Percentiles rank a stretch among this genome's conserved stretches.
Evolutionary conservation across 2,797 vertebrate genomes (phyloP).

Genomic region (Macropus fuliginosus): DNA sequence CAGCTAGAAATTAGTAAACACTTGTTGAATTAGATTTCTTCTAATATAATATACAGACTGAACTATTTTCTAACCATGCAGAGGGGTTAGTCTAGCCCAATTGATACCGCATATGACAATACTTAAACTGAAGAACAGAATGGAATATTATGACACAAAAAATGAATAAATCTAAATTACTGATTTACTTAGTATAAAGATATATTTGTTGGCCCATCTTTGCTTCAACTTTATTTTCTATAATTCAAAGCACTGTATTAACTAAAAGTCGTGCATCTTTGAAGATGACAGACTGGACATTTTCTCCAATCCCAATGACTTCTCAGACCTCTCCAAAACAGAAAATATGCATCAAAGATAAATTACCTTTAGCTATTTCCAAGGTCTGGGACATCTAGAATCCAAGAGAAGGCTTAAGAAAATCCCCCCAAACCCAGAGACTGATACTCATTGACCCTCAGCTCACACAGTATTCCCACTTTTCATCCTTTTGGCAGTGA

Average conservation of each 20-base stretch:
- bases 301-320: not conserved
- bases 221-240: not conserved
- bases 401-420: not conserved
- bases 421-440: not conserved
- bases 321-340: not conserved
- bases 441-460: not conserved
- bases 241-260: not conserved
- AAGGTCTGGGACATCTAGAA: not conserved
- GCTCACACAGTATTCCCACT: not conserved
- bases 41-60: not conserved
- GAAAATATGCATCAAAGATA: not conserved
- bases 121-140: not conserved
- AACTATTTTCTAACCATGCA: not conserved
- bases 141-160: not conserved
- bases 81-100: not conserved
- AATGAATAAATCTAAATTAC: not conserved
- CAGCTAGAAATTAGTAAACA: not conserved
- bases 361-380: not conserved
- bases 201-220: not conserved
- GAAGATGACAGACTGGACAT: not conserved
- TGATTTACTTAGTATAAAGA: not conserved
- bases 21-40: not conserved
- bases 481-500: not conserved
- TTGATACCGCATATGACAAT: not conserved
- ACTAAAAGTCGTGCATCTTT: not conserved